Evolutionary conservation across 2,797 vertebrate species (phyloP).

Genomic region (Sebastes aleutianus): DNA sequence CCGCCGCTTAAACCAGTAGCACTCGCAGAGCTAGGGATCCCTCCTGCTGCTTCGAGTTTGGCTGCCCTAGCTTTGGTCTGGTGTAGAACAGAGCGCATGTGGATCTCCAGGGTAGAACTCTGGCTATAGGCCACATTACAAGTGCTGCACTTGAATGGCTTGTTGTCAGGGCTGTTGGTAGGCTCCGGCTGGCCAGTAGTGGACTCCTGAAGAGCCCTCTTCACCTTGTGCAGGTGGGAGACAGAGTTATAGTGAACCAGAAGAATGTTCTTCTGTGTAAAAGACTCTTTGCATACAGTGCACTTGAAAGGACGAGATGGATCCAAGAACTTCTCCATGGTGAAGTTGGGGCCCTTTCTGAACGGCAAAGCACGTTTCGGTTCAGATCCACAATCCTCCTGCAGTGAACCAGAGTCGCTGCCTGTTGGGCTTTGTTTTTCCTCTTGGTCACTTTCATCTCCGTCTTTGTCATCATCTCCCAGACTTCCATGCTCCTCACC

Average conservation of each 20-base stretch:
- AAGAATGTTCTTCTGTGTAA: slow-evolving; percentile 99
- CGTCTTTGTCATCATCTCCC: slow-evolving; percentile 96
- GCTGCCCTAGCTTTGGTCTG: slow-evolving; percentile 98
- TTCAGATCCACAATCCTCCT: slow-evolving; percentile 96
- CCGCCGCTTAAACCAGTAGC: slow-evolving; percentile 78
- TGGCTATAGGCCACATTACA: slow-evolving; percentile 99
- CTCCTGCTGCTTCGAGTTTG: slow-evolving; percentile 95
- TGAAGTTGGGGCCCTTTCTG: slow-evolving; percentile 98
- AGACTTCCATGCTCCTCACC: slow-evolving; percentile 93
- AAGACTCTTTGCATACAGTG: slow-evolving; percentile 99
- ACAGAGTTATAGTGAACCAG: slow-evolving; percentile 99
- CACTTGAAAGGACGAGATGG: slow-evolving; percentile 99
- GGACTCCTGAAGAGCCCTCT: slow-evolving; percentile 97
- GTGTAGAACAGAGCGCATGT: slow-evolving; percentile 99
- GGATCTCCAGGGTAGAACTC: slow-evolving; percentile 98
- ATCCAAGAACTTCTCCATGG: slow-evolving; percentile 99
- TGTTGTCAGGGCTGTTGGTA: slow-evolving; percentile 98
- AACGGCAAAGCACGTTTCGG: slow-evolving; percentile 98
- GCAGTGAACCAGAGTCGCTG: slow-evolving; percentile 94
- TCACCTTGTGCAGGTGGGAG: slow-evolving; percentile 98
- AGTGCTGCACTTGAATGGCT: slow-evolving; percentile 98
- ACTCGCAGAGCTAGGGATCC: slow-evolving; percentile 80
- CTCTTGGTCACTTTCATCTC: slow-evolving; percentile 95
- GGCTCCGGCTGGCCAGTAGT: slow-evolving; percentile 95
- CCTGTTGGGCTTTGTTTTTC: slow-evolving; percentile 98